Conservation (phyloP, 2,113 vertebrate species). For the Puffinus mauretanicus region DNA sequence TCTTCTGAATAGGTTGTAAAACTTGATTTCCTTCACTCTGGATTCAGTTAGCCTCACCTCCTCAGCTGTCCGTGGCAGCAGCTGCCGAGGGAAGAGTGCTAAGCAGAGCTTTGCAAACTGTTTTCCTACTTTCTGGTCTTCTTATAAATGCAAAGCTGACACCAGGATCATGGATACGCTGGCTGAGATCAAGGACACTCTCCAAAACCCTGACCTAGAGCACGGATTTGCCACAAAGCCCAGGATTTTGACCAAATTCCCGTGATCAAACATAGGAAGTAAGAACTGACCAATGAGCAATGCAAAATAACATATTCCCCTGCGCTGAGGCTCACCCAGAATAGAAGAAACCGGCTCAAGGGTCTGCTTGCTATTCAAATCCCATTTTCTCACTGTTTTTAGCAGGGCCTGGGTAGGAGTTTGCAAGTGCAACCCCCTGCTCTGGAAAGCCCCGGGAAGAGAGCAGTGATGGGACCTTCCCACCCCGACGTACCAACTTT, state of each 20-base stretch:
- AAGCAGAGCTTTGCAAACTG: neutral
- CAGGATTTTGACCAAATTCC: neutral
- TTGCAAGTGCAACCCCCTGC: neutral
- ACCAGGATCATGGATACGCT: neutral
- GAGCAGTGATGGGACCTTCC: neutral
- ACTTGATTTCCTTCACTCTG: neutral
- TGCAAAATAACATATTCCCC: neutral
- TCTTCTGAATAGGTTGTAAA: neutral
- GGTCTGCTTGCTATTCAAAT: neutral
- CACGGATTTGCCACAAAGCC: neutral
- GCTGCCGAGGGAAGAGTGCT: neutral
- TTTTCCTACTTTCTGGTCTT: neutral
- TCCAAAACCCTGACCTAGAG: neutral
- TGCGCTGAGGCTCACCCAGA: neutral
- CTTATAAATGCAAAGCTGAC: neutral
- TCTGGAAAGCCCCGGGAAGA: neutral
- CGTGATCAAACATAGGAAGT: neutral
- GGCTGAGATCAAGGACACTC: neutral
- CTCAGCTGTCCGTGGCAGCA: neutral
- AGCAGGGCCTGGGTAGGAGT: neutral
- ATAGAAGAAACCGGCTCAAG: neutral
- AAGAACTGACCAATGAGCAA: neutral
- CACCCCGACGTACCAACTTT: too few species aligned
- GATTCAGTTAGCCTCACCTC: neutral
- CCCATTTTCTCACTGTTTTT: neutral